Conservation (phyloP, 2,888 invertebrate species). For the Cantharis lateralis region DNA sequence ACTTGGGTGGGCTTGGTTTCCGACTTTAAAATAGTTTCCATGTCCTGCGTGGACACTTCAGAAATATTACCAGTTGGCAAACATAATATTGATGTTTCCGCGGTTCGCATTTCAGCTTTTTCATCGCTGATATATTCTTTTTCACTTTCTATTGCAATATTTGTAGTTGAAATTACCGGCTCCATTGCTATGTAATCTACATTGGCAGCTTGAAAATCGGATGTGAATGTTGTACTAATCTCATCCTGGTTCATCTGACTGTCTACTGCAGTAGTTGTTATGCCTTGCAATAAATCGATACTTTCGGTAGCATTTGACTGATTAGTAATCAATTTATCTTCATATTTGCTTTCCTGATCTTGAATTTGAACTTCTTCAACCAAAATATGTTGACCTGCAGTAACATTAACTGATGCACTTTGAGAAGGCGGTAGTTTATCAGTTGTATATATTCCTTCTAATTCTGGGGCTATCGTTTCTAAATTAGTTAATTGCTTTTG, state of each 20-base stretch:
- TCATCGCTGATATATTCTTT: slow-evolving; percentile 56
- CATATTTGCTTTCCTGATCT: slow-evolving; percentile 69
- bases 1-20: slow-evolving; percentile 59
- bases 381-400: slow-evolving; percentile 65
- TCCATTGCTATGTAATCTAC: slow-evolving; percentile 66
- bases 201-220: slow-evolving; percentile 61
- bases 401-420: slow-evolving; percentile 64
- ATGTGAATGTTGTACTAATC: slow-evolving; percentile 53
- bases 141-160: slow-evolving; percentile 66
- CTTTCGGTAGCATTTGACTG: slow-evolving; percentile 59
- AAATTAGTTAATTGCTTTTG: slow-evolving; percentile 70
- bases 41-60: slow-evolving; percentile 68
- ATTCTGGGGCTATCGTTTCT: slow-evolving; percentile 69
- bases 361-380: slow-evolving; percentile 62
- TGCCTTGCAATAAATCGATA: slow-evolving; percentile 58
- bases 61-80: slow-evolving; percentile 64
- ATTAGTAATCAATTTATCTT: slow-evolving; percentile 52
- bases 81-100: slow-evolving; percentile 59
- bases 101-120: slow-evolving; percentile 54
- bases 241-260: slow-evolving; percentile 69
- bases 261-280: slow-evolving; percentile 66
- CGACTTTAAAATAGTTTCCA: slow-evolving; percentile 62
- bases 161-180: slow-evolving; percentile 64
- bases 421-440: slow-evolving; percentile 65
- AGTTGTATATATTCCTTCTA: slow-evolving; percentile 66